Evolutionary conservation across 1,140 invertebrate species (phyloP), one percentile per base, ranked within the genome.

Genomic region (Pseudoatta argentina): DNA sequence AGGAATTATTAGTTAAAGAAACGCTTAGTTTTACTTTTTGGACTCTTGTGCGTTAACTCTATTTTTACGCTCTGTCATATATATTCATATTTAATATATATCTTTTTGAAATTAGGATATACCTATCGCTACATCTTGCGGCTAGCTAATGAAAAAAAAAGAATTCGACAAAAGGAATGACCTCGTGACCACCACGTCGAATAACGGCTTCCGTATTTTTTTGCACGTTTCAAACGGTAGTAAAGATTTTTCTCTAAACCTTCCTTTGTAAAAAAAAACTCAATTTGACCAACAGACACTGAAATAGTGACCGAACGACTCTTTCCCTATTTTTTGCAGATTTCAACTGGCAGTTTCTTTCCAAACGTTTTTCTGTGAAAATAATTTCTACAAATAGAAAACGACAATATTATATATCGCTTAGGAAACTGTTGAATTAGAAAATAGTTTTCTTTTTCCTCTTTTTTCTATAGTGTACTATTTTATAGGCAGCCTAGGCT

Each of bases 141-240:
- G 10, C 77, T 61, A 48, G 6, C 67, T 51, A 48, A 30, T 78
- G 39, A 24, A 48, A 89, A 92, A 24, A 89, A 91, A 87, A 86
- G 89, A 76, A 57, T 27, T n/a, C 12, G n/a, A 73, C 89, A 91
- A 89, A 87, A 89, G 78, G 85, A 86, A 72, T 89, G 83, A 91
- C 87, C 89, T 89, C 87, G 86, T 89, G 88, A 91, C 90, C 30
- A 90, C 75, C 71, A 87, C 72, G 85, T 86, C 87, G 90, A 90
- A 86, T 39, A 59, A 86, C 76, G 76, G 64, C 30, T 91, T 89
- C 88, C 87, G 89, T 71, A 91, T 89, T 88, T 92, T 91, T 91
- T 57, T 78, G 63, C 34, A 10, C 24, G 2, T 77, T 24, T 27
- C 75, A 61, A 63, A 77, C 57, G 57, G 57, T n/a, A 48, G 16